phyloP scores from a whole-genome alignment of 2,797 vertebrate species.

The Rhodeus uyekii region DNA sequence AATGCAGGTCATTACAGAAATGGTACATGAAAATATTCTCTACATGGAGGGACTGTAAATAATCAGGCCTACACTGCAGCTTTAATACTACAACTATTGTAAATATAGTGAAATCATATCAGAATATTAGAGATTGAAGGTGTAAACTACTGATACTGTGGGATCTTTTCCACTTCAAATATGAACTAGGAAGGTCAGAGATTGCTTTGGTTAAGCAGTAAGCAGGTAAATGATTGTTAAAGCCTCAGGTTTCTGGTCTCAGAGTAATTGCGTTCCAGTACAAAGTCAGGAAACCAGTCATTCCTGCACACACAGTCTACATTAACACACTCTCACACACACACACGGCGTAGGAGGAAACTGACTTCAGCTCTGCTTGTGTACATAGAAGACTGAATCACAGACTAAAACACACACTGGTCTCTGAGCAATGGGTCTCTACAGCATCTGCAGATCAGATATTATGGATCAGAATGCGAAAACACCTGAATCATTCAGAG shows the following conservation, averaged over 20 bases:
- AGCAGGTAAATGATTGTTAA: constrained; percentile 60
- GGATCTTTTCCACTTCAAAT: constrained; percentile 1
- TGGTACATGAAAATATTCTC: background rate
- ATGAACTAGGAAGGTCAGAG: constrained; percentile 18
- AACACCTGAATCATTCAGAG: background rate
- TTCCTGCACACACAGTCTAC: constrained; percentile 49
- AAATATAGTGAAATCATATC: background rate
- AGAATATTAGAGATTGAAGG: background rate
- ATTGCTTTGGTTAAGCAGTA: constrained; percentile 50
- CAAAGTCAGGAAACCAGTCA: constrained; percentile 61
- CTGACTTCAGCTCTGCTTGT: background rate
- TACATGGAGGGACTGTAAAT: background rate
- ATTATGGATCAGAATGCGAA: background rate
- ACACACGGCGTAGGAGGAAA: background rate
- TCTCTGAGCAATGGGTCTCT: background rate
- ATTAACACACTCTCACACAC: constrained; percentile 19
- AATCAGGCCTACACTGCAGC: background rate
- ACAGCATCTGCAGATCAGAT: background rate
- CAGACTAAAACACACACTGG: background rate
- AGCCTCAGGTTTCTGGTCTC: constrained; percentile 11
- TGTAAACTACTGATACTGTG: background rate
- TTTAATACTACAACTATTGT: background rate
- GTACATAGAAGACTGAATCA: constrained; percentile 5
- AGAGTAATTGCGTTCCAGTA: constrained; percentile 59
- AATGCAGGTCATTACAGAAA: background rate